Conservation (phyloP, 53 echinoderm and acorn worm species). For the Holothuria leucospilota region DNA sequence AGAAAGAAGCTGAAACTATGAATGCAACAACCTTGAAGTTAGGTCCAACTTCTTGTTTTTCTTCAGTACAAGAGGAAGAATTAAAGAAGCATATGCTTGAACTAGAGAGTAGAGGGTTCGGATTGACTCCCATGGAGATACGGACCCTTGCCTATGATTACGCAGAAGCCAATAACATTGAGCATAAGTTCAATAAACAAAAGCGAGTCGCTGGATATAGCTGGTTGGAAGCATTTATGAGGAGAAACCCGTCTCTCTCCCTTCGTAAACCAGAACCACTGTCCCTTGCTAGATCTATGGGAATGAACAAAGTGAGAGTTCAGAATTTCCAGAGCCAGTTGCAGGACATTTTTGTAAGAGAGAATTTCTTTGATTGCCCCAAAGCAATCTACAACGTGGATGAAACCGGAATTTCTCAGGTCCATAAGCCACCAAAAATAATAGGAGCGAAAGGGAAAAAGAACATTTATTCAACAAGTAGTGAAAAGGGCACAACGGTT, state of each 20-base stretch:
- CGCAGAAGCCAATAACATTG: conserved; percentile 45
- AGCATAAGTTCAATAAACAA: conserved; percentile 58
- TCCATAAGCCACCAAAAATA: conserved; percentile 36
- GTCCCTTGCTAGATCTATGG: conserved; percentile 42
- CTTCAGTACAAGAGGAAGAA: conserved; percentile 21
- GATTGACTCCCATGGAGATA: background rate
- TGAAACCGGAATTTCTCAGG: conserved; percentile 53
- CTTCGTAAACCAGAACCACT: conserved; percentile 40
- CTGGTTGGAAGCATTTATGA: conserved; percentile 58
- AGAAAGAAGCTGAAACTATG: too few species aligned
- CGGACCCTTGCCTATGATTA: conserved; percentile 42
- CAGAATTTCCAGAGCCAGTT: conserved; percentile 11
- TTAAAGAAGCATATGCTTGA: conserved; percentile 23
- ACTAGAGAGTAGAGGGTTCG: conserved; percentile 42
- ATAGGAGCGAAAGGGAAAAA: conserved; percentile 59
- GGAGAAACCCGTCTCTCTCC: conserved; percentile 29
- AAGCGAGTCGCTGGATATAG: conserved; percentile 28
- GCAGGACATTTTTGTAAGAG: conserved; percentile 45
- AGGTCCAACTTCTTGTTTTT: background rate
- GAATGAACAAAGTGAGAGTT: conserved; percentile 53
- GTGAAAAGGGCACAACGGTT: conserved; percentile 62
- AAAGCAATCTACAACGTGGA: conserved; percentile 62
- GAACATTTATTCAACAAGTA: conserved; percentile 37
- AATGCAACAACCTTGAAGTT: too few species aligned
- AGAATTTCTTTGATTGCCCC: conserved; percentile 35